Base-by-base conservation (phyloP, 2,113 vertebrate genomes). In the Ramphastos sulfuratus region DNA sequence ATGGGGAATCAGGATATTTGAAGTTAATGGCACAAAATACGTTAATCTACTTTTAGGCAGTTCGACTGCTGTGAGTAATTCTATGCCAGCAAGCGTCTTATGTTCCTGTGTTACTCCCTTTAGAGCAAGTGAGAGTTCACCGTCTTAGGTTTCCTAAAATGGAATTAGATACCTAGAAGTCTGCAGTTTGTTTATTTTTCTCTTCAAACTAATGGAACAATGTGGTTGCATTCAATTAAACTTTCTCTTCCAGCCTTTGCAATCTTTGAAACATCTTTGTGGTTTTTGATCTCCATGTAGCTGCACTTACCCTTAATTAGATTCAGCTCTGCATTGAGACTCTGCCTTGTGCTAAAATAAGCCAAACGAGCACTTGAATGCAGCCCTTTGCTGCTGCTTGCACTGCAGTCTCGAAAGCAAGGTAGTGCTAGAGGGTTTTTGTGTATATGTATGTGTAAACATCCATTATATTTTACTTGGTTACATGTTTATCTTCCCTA, bases 181-280 rank as follows among this genome's bases (percentile, higher is more conserved):
- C 80, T 91, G 61, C 37, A 64, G 59, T 69, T 86, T 96, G 91
- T 96, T 97, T 97, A 76, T 56, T 27, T 92, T 94, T 86, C 65
- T 69, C 60, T 71, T 84, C 73, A 93, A 92, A 86, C 64, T 85
- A 74, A 73, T 12, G 6, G 71, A 93, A 87, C 78, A 48, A 79
- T 69, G 71, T 83, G 61, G 55, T 87, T 92, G 71, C 39, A 76
- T 82, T 95, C 81, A 81, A 63, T 92, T 87, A 85, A 92, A 85
- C 44, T 31, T 90, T 93, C 86, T 94, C 28, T 78, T 61, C 66
- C 69, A 93, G 92, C 33, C 59, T 76, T 76, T 85, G 87, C 70
- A 81, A 46, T 95, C 89, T 90, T 95, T 13, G 46, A 93, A 97
- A 91, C 24, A 82, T 85, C 90, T 95, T 70, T 52, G 69, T 75